phyloP scores from a whole-genome alignment of 2,113 vertebrate genomes.

The Eudyptes chrysolophus region DNA sequence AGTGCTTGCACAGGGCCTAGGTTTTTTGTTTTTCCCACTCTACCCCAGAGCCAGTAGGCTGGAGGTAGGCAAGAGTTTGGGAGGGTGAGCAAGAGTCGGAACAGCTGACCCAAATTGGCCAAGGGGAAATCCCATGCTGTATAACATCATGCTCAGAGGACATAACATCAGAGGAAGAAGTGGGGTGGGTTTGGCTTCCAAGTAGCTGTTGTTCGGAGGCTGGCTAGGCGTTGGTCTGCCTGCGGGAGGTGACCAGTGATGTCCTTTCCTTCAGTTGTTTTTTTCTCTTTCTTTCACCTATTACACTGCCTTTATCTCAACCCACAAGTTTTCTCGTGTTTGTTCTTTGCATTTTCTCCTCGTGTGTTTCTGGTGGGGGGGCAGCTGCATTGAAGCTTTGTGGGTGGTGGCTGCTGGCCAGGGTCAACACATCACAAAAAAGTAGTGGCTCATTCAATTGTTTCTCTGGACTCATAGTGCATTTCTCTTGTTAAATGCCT shows the following conservation, averaged over 20 bases:
- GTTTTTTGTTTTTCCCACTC: not conserved
- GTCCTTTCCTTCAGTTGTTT: not conserved
- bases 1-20: not conserved
- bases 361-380: accelerated
- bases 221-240: not conserved
- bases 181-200: not conserved
- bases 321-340: not conserved
- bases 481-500: not conserved
- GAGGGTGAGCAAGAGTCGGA: not conserved
- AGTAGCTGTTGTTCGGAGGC: not conserved
- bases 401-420: not conserved
- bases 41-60: not conserved
- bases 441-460: not conserved
- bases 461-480: not conserved
- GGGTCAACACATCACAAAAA: not conserved
- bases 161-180: not conserved
- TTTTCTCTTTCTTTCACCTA: not conserved
- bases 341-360: not conserved
- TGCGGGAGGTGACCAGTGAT: not conserved
- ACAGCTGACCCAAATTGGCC: not conserved
- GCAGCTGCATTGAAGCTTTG: not conserved
- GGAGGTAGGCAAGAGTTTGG: not conserved
- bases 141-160: not conserved
- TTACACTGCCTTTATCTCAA: not conserved
- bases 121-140: not conserved